Conservation (phyloP, 1,140 invertebrate genomes). For the Drosophila lacteicornis region DNA sequence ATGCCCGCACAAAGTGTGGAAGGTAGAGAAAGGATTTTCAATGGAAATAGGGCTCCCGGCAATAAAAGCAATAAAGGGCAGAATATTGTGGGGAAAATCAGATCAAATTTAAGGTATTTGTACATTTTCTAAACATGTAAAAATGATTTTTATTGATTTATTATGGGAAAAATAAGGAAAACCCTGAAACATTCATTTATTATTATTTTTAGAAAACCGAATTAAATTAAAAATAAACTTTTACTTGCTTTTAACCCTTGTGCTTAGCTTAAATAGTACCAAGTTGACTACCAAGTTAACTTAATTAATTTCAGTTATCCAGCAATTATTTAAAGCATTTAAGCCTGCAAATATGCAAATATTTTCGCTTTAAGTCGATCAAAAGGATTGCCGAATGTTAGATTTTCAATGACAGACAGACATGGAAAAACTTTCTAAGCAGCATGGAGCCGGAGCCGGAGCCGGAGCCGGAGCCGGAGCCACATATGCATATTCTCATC, state of each 20-base stretch:
- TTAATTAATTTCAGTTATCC: neutral
- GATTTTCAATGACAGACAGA: constrained; percentile 13
- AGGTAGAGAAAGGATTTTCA: constrained; percentile 18
- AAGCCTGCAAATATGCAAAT: neutral
- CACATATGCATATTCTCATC: constrained; percentile 54
- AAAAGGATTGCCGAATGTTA: constrained; percentile 4
- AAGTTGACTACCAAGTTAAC: neutral
- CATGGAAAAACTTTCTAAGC: constrained; percentile 19
- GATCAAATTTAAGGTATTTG: neutral
- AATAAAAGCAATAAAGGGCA: neutral
- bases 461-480: neutral
- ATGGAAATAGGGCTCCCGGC: neutral
- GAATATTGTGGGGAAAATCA: neutral
- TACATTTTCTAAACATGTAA: neutral
- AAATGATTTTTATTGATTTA: neutral
- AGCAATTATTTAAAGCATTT: neutral
- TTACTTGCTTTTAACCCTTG: too few species aligned
- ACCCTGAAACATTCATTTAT: too few species aligned
- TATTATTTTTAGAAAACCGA: neutral
- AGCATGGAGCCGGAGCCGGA: constrained; percentile 3
- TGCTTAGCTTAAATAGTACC: neutral
- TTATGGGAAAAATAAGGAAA: neutral
- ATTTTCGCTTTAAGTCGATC: neutral
- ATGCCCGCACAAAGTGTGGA: constrained; percentile 12
- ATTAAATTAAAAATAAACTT: too few species aligned